These are phyloP conservation scores for Cepphus grylle DNA, from an alignment of 2,113 vertebrate species.

Conservation along the genomic window DNA sequence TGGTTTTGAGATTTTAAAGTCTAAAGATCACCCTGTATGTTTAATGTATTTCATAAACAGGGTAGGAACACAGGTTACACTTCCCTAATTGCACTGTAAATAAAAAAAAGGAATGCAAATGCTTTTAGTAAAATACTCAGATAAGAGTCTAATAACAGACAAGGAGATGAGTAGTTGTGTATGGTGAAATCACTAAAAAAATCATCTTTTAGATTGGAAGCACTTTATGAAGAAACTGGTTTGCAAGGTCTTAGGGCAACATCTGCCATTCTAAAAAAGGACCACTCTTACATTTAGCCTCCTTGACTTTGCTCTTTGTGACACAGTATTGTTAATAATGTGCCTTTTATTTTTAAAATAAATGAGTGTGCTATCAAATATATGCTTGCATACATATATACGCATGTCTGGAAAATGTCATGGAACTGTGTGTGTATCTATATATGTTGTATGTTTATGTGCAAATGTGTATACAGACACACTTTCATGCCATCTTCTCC, in stretches of 20 bases:
- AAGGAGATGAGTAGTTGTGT: not conserved
- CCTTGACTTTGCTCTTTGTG: not conserved
- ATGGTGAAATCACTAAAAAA: not conserved
- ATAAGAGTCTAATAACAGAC: not conserved
- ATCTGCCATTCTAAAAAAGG: not conserved
- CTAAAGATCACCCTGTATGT: not conserved
- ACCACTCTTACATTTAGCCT: not conserved
- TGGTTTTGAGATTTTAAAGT: not conserved
- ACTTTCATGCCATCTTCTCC: not conserved
- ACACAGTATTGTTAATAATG: not conserved
- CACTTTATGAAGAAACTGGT: not conserved
- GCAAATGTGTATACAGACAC: not conserved
- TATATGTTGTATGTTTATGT: not conserved
- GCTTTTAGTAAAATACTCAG: not conserved
- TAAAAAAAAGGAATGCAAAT: not conserved
- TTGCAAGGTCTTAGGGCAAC: not conserved
- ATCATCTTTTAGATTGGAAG: not conserved
- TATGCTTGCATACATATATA: not conserved
- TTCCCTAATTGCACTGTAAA: not conserved
- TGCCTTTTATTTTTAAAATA: not conserved
- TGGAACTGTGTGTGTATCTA: not conserved
- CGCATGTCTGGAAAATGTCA: not conserved
- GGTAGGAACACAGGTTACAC: not conserved
- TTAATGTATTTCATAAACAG: not conserved
- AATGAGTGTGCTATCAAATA: not conserved